Base-by-base conservation (phyloP, 1,140 invertebrate species). In the Sitophilus oryzae region DNA sequence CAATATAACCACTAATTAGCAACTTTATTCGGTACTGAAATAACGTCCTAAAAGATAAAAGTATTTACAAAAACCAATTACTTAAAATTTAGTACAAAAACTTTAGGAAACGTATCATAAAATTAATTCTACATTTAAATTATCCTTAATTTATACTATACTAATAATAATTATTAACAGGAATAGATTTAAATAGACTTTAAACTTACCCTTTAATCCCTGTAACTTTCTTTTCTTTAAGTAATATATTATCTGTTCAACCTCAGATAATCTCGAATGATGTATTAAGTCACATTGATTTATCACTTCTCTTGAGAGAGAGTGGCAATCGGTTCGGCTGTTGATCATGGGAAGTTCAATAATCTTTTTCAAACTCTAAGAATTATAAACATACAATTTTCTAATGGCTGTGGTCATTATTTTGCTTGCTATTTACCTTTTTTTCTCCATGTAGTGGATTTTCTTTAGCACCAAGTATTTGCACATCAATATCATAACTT, bases 231-330 rank as follows among this genome's bases (percentile, higher is more conserved):
- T 79, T 72, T 88, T 92, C 73, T 94, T 88, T 20, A 96, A 75
- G 74, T 94, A 95, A 71, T 87, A 89, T 59, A 96, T 84, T n/a
- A 93, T 77, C 67, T 94, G 91, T 71, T 95, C 89, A 3, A 96
- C 86, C 75, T 96, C 91, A 9, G 80, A 77, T 19, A 90, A 65
- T 71, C 91, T 88, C 1, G 85, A 86, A 48, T 85, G 82, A 70
- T 92, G 89, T 66, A 96, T 94, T 14, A 96, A 74, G 66, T 86
- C 84, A 74, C 92, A 96, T 73, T 91, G 89, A 52, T 89, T 83
- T 36, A 96, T 82, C 5, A 96, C 88, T 76, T 93, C 89, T 65
- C 83, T 85, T 3, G 92, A 88, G 53, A 96, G 71, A 3, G 81
- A 77, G 52, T 80, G 76, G 57, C 92, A 84, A 75, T 96, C 85